Evolutionary conservation across 2,113 vertebrate species (phyloP).

Genomic region (Ifrita kowaldi): DNA sequence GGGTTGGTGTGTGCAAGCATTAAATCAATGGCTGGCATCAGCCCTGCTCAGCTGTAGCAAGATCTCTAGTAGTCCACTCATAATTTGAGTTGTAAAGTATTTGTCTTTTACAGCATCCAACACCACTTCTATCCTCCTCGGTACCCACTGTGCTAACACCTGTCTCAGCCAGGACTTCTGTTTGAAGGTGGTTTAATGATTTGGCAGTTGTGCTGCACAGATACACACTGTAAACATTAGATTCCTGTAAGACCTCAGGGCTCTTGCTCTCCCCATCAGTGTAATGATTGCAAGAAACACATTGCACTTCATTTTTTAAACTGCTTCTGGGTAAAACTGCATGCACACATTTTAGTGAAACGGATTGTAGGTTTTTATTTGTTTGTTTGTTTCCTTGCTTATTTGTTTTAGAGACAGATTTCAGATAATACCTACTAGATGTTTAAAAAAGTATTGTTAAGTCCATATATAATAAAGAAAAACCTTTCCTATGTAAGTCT

Average conservation of each 20-base stretch:
- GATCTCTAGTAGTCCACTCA: background rate
- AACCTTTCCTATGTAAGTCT: background rate
- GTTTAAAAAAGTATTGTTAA: background rate
- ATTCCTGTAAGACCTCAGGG: background rate
- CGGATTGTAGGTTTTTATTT: background rate
- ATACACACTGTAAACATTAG: background rate
- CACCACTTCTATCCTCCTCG: background rate
- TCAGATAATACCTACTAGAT: background rate
- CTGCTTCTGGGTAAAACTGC: background rate
- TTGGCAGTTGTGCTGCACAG: constrained; percentile 23
- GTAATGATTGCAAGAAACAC: background rate
- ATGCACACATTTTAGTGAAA: background rate
- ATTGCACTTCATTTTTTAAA: background rate
- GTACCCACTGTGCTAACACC: constrained; percentile 53
- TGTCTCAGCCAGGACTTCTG: constrained; percentile 39
- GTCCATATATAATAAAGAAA: background rate
- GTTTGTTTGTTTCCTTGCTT: background rate
- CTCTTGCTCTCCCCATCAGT: background rate
- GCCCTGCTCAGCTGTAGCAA: background rate
- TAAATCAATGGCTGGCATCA: constrained; percentile 53
- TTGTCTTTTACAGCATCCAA: constrained; percentile 39
- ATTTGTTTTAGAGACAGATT: background rate
- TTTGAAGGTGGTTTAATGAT: constrained; percentile 59
- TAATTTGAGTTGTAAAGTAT: constrained; percentile 41
- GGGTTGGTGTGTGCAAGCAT: background rate